phyloP scores from a whole-genome alignment of 2,113 vertebrate genomes.

The Oreochromis tanganicae region DNA sequence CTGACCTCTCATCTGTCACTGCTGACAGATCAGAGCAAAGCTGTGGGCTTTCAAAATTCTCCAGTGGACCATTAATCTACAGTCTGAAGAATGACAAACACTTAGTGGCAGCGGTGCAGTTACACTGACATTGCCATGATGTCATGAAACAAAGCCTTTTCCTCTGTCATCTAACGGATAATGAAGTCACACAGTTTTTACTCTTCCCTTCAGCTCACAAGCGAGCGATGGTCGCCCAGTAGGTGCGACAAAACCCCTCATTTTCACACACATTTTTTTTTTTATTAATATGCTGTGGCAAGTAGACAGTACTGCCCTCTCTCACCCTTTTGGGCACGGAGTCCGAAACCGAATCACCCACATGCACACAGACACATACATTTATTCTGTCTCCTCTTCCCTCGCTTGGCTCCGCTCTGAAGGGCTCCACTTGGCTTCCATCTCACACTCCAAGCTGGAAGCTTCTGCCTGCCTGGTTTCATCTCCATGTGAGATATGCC shows the following conservation, averaged over 20 bases:
- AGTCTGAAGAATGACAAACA: neutral
- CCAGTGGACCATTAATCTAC: neutral
- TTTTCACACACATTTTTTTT: slow-evolving; percentile 33
- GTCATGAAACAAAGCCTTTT: neutral
- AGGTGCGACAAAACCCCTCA: neutral
- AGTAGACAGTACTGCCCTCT: neutral
- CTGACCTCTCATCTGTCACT: neutral
- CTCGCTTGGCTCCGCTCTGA: neutral
- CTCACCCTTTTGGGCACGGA: neutral
- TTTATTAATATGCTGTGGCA: neutral
- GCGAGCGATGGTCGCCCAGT: neutral
- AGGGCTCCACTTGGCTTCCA: slow-evolving; percentile 20
- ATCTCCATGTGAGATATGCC: slow-evolving; percentile 31
- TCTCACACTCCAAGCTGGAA: neutral
- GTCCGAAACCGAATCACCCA: neutral
- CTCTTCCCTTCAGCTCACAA: neutral
- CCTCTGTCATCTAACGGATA: neutral
- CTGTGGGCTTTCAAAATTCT: neutral
- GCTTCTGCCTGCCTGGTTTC: slow-evolving; percentile 34
- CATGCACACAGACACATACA: neutral
- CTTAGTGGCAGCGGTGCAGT: neutral
- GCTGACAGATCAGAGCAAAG: neutral
- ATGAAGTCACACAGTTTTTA: neutral
- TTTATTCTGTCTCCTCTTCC: slow-evolving; percentile 25
- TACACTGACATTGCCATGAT: neutral